Evolutionary conservation across 1,140 invertebrate species (phyloP).

Genomic region (Geopemphigus sp.): DNA sequence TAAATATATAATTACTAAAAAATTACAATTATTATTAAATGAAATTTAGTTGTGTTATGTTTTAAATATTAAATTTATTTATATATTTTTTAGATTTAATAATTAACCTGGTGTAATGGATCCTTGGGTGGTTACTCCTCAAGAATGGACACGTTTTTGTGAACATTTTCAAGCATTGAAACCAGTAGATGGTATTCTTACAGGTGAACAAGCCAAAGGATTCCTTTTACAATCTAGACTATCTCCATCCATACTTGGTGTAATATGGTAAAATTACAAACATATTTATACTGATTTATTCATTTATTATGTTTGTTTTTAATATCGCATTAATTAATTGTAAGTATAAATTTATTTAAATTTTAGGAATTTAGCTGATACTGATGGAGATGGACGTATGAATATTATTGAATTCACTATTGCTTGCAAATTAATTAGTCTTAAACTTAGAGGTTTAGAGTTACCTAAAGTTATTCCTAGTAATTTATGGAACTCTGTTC

Average conservation of each 20-base stretch:
- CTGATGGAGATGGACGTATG: conserved; percentile 95
- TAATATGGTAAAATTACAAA: conserved; percentile 74
- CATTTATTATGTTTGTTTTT: conserved; percentile 8
- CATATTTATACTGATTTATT: neutral
- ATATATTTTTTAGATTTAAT: conserved; percentile 11
- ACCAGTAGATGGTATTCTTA: conserved; percentile 83
- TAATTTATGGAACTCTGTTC: conserved; percentile 58
- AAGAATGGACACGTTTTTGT: conserved; percentile 84
- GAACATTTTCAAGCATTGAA: conserved; percentile 87
- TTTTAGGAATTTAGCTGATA: conserved; percentile 85
- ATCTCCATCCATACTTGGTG: conserved; percentile 79
- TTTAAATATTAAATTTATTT: neutral
- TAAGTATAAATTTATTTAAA: conserved; percentile 26
- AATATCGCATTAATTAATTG: neutral
- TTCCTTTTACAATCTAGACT: conserved; percentile 92
- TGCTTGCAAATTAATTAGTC: conserved; percentile 94
- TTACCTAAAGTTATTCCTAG: conserved; percentile 82
- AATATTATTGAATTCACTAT: conserved; percentile 96
- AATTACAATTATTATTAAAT: too few species aligned
- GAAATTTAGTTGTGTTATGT: neutral
- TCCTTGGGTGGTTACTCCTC: conserved; percentile 82
- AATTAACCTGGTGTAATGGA: conserved; percentile 60
- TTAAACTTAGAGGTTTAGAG: conserved; percentile 88
- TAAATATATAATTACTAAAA: too few species aligned
- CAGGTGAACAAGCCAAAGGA: conserved; percentile 89